Conservation (phyloP, 2,113 vertebrate species). For the Cyphomyrus discorhynchus region DNA sequence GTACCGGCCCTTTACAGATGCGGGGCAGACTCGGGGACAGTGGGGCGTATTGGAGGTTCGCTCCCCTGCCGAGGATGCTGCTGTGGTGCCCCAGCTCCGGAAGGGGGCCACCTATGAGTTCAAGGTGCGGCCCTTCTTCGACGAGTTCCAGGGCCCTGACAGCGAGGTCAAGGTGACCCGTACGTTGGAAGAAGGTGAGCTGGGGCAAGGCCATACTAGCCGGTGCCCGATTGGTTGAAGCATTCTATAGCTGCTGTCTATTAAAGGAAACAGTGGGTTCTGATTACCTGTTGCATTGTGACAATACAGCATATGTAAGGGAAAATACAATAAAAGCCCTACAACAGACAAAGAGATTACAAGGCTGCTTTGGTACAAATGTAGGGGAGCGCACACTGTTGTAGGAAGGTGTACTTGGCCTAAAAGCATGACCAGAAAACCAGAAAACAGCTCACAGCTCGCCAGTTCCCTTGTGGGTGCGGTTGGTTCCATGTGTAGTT, state of each 20-base stretch:
- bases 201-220: not conserved
- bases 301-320: not conserved
- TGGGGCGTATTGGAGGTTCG: constrained; percentile 82
- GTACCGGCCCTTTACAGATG: constrained; percentile 64
- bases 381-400: not conserved
- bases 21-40: constrained; percentile 65
- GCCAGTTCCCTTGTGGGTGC: not conserved
- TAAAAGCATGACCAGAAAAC: not conserved
- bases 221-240: not conserved
- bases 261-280: not conserved
- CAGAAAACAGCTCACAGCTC: not conserved
- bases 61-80: constrained; percentile 69
- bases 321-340: not conserved
- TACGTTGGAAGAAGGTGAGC: constrained; percentile 83
- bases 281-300: not conserved
- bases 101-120: constrained; percentile 85
- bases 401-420: not conserved
- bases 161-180: constrained; percentile 85
- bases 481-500: not conserved
- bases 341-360: not conserved
- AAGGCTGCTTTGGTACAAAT: not conserved
- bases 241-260: not conserved
- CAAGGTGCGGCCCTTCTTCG: constrained; percentile 90
- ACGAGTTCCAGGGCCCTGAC: constrained; percentile 91
- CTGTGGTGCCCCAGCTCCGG: constrained; percentile 74